phyloP scores from a whole-genome alignment of 2,797 vertebrate genomes.

The Lophotriccus pileatus region DNA sequence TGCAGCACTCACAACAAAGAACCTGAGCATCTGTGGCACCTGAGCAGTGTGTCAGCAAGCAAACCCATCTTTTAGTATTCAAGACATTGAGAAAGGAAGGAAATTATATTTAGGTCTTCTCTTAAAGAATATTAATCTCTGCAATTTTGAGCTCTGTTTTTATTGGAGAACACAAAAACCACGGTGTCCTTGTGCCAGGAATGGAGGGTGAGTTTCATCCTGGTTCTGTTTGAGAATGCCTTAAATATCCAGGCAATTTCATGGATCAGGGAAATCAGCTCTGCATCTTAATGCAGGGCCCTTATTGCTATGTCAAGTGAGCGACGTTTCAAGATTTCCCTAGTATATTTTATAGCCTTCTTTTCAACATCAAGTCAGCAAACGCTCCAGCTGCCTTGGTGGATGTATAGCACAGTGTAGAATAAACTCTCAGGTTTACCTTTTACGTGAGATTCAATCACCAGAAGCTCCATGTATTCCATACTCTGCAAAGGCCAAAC shows the following conservation, averaged over 20 bases:
- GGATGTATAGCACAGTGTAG: constrained; percentile 6
- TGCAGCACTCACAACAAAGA: neutral
- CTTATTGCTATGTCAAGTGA: constrained; percentile 45
- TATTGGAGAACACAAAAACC: neutral
- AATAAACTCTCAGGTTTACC: constrained; percentile 33
- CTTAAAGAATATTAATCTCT: neutral
- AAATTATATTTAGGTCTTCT: neutral
- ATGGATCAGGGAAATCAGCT: constrained; percentile 47
- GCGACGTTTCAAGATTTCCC: constrained; percentile 15
- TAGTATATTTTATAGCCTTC: constrained; percentile 20
- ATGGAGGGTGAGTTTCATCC: neutral
- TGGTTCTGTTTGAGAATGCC: neutral
- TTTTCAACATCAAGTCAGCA: constrained; percentile 39
- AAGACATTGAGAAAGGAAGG: neutral
- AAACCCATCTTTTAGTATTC: neutral
- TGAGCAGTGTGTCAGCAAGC: neutral
- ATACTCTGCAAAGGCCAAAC: constrained; percentile 29
- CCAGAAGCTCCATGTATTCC: constrained; percentile 17
- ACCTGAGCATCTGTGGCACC: neutral
- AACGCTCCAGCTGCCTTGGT: constrained; percentile 25
- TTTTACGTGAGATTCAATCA: constrained; percentile 46
- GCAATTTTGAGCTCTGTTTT: neutral
- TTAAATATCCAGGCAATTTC: constrained; percentile 57
- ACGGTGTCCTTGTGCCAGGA: neutral
- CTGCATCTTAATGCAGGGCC: constrained; percentile 32